Conservation (phyloP, 2,888 invertebrate genomes). For the Watsonalla cultraria region DNA sequence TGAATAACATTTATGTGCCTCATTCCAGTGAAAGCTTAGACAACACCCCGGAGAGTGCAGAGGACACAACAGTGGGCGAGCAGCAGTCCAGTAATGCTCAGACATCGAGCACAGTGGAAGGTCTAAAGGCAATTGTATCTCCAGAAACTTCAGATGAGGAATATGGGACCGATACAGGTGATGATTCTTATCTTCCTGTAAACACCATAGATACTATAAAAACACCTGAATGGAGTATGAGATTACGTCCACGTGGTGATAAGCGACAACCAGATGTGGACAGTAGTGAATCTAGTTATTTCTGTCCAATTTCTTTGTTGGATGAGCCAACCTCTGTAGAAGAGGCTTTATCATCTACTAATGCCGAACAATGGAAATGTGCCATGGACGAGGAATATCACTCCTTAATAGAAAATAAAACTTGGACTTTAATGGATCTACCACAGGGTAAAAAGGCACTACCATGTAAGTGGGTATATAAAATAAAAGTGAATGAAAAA, state of each 20-base stretch:
- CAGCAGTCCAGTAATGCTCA: too few relatives aligned
- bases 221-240: not conserved
- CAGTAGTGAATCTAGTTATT: not conserved
- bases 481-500: slow-evolving; percentile 9
- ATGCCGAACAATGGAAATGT: too few relatives aligned
- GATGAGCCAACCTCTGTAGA: not conserved
- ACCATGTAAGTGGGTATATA: slow-evolving; percentile 7
- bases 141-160: not conserved
- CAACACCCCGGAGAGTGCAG: not conserved
- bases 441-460: slow-evolving; percentile 7
- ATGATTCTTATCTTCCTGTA: not conserved
- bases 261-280: not conserved
- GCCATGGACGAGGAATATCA: slow-evolving; percentile 13
- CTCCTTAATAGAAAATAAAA: slow-evolving; percentile 9
- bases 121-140: not conserved
- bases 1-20: not conserved
- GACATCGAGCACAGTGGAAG: not conserved
- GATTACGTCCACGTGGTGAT: not conserved
- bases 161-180: not conserved
- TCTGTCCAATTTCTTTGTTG: not conserved
- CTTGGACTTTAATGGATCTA: slow-evolving; percentile 6
- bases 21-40: not conserved
- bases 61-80: not conserved
- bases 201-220: not conserved
- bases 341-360: not conserved